A percentile compares a stretch with the other conserved stretches of the same genome.
phyloP scores from a whole-genome alignment of 1,140 invertebrate genomes.

The Sarcophaga peregrina region DNA sequence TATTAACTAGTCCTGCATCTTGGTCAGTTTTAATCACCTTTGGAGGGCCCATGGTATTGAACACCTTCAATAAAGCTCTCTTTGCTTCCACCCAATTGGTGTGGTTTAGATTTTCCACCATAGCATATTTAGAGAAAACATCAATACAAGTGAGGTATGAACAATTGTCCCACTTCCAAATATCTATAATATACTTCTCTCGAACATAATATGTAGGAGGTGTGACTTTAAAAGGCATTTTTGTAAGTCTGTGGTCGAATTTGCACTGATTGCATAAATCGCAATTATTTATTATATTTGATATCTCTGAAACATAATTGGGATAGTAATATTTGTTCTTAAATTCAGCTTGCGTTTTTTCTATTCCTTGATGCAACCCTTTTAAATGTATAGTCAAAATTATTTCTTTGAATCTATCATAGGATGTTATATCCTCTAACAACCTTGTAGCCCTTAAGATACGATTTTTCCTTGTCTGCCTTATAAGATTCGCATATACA shows the following conservation, averaged over 20 bases:
- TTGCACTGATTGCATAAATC: conserved; percentile 37
- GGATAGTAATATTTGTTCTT: conserved; percentile 34
- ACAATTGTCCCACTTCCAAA: conserved; percentile 32
- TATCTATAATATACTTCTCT: conserved; percentile 35
- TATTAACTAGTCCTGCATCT: conserved; percentile 31
- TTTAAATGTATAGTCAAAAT: conserved; percentile 30
- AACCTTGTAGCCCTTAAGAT: background rate
- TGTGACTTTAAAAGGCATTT: conserved; percentile 29
- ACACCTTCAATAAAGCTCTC: conserved; percentile 35
- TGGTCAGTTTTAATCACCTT: conserved; percentile 34
- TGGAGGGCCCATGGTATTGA: conserved; percentile 36
- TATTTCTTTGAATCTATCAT: conserved; percentile 42
- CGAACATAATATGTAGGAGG: conserved; percentile 28
- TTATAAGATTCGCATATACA: conserved; percentile 8
- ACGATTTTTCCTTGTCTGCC: background rate
- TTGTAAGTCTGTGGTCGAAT: conserved; percentile 7
- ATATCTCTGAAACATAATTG: conserved; percentile 33
- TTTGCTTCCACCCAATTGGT: conserved; percentile 40
- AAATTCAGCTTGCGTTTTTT: conserved; percentile 26
- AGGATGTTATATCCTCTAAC: background rate
- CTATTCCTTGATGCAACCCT: conserved; percentile 38
- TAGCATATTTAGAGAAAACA: conserved; percentile 37
- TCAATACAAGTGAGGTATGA: conserved; percentile 40
- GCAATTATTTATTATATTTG: conserved; percentile 37
- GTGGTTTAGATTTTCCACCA: background rate